Conservation (phyloP, 2,888 invertebrate species). For the Macrophya annulata region DNA sequence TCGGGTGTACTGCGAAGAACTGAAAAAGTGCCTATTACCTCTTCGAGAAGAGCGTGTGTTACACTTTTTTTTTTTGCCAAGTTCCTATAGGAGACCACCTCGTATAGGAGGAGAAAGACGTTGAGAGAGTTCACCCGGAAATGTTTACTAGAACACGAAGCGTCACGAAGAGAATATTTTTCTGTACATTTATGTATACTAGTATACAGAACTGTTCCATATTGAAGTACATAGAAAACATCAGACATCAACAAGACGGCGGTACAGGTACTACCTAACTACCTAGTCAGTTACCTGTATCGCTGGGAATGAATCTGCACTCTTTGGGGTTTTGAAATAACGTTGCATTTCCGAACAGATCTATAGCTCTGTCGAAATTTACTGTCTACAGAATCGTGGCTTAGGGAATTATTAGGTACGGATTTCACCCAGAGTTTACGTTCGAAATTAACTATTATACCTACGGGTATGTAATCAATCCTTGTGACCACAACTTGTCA, state of each 20-base stretch:
- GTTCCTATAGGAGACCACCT: not conserved
- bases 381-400: not conserved
- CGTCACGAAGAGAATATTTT: constrained; percentile 45
- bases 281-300: not conserved
- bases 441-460: not conserved
- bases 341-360: constrained; percentile 7
- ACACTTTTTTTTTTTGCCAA: constrained; percentile 2
- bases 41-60: constrained; percentile 26
- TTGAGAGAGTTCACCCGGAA: constrained; percentile 41
- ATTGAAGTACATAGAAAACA: not conserved
- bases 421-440: not conserved
- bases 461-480: constrained; percentile 7
- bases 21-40: not conserved
- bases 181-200: not conserved
- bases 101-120: constrained; percentile 12
- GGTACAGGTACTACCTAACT: too few species aligned
- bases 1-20: not conserved
- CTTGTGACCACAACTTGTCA: constrained; percentile 31
- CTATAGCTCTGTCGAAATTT: constrained; percentile 18
- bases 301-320: not conserved
- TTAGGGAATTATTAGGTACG: not conserved
- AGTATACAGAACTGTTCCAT: not conserved
- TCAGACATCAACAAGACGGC: not conserved
- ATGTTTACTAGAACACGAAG: constrained; percentile 37
- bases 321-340: not conserved